A percentile compares a stretch with the other conserved stretches of the same genome.
Evolutionary conservation across 2,888 invertebrate species (phyloP).

Genomic region (Cantharis lateralis): DNA sequence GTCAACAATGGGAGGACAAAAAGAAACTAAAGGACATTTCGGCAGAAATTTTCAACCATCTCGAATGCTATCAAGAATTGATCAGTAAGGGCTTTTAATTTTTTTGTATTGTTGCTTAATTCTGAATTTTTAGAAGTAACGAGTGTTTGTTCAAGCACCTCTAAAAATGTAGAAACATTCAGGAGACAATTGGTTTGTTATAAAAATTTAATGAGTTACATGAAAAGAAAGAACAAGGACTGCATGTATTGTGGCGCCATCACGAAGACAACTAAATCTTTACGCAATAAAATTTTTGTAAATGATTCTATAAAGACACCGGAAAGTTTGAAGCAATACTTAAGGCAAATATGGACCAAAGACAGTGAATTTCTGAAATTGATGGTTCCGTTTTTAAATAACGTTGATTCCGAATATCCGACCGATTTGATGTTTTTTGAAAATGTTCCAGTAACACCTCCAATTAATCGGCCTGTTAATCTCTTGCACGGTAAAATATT

Average conservation of each 20-base stretch:
- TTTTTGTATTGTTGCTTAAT: neutral
- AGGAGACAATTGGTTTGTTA: neutral
- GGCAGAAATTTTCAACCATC: neutral
- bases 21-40: neutral
- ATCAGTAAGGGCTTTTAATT: neutral
- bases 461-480: constrained; percentile 81
- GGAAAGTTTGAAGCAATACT: constrained; percentile 33
- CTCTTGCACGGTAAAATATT: constrained; percentile 66
- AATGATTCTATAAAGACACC: neutral
- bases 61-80: neutral
- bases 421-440: constrained; percentile 89
- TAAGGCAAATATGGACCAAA: constrained; percentile 69
- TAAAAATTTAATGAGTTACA: neutral
- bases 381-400: constrained; percentile 72
- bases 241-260: neutral
- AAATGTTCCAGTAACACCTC: constrained; percentile 83
- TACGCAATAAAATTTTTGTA: neutral
- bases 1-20: neutral
- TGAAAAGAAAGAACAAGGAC: neutral
- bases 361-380: constrained; percentile 71
- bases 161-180: neutral
- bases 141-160: neutral
- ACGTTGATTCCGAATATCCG: constrained; percentile 60
- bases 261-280: neutral
- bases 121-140: neutral